Percentiles rank a stretch among this genome's conserved stretches.
Evolutionary conservation across 2,888 invertebrate genomes (phyloP).

Genomic region (Lydus trimaculatus): DNA sequence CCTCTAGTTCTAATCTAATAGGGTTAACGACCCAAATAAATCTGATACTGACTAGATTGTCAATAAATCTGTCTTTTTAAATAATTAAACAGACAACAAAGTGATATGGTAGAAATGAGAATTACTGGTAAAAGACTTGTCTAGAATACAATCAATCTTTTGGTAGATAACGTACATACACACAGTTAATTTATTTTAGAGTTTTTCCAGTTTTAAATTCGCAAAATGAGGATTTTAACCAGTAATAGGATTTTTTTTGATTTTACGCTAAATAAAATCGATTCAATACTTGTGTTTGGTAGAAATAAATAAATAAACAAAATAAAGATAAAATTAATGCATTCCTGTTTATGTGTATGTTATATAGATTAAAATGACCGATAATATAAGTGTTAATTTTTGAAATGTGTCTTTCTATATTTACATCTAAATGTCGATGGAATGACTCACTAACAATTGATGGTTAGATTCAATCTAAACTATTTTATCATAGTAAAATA

Average conservation of each 20-base stretch:
- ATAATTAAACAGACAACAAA: slow-evolving; percentile 12
- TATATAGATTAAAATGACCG: neutral
- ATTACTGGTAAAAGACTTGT: neutral
- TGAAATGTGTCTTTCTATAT: neutral
- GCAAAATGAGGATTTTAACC: neutral
- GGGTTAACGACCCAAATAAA: slow-evolving; percentile 9
- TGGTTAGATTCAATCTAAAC: neutral
- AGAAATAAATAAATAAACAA: neutral
- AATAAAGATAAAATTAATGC: slow-evolving; percentile 1
- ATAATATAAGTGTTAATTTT: neutral
- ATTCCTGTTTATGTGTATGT: neutral
- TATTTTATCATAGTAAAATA: neutral
- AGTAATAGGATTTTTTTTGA: too few relatives aligned
- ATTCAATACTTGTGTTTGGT: neutral
- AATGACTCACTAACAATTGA: slow-evolving; percentile 2
- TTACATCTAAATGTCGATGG: neutral
- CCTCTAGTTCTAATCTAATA: neutral
- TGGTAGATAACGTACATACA: neutral
- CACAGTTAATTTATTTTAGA: neutral
- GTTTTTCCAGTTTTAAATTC: neutral
- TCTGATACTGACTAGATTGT: slow-evolving; percentile 8
- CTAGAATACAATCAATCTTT: neutral
- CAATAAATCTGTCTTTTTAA: slow-evolving; percentile 13
- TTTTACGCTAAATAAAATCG: neutral
- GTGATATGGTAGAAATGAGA: neutral